Percentiles rank a stretch among this genome's conserved stretches.
phyloP scores from a whole-genome alignment of 2,797 vertebrate species.

The Coranthus polyacanthus region DNA sequence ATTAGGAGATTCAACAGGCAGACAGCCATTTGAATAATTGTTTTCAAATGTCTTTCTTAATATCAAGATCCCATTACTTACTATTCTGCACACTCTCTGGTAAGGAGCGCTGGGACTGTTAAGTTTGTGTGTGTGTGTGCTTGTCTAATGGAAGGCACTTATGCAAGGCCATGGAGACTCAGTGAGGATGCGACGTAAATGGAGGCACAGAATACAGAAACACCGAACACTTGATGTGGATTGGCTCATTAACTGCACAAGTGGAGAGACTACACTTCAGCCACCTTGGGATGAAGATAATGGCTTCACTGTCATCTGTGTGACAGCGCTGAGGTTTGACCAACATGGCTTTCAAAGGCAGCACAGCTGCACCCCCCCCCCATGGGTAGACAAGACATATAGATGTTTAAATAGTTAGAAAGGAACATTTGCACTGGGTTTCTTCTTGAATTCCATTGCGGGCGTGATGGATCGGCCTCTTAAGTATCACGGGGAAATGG shows the following conservation, averaged over 20 bases:
- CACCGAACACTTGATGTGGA: constrained; percentile 67
- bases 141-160: constrained; percentile 70
- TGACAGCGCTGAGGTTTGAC: constrained; percentile 20
- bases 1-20: constrained; percentile 70
- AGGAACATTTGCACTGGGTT: neutral
- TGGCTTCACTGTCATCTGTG: constrained; percentile 43
- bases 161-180: constrained; percentile 69
- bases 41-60: constrained; percentile 81
- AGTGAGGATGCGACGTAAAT: constrained; percentile 62
- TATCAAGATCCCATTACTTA: constrained; percentile 79
- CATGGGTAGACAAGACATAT: neutral
- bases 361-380: neutral
- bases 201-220: constrained; percentile 50
- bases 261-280: constrained; percentile 54
- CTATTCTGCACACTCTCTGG: constrained; percentile 52
- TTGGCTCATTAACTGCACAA: constrained; percentile 74
- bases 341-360: neutral
- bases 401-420: constrained; percentile 6
- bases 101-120: constrained; percentile 44
- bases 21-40: constrained; percentile 80
- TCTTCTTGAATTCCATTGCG: neutral
- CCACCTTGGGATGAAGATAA: constrained; percentile 67
- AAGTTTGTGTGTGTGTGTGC: constrained; percentile 22
- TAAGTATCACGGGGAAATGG: constrained; percentile 1
- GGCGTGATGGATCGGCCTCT: neutral